Percentiles rank a stretch among this genome's conserved stretches.
phyloP scores from a whole-genome alignment of 2,888 invertebrate species.

The Rotaria sp. region DNA sequence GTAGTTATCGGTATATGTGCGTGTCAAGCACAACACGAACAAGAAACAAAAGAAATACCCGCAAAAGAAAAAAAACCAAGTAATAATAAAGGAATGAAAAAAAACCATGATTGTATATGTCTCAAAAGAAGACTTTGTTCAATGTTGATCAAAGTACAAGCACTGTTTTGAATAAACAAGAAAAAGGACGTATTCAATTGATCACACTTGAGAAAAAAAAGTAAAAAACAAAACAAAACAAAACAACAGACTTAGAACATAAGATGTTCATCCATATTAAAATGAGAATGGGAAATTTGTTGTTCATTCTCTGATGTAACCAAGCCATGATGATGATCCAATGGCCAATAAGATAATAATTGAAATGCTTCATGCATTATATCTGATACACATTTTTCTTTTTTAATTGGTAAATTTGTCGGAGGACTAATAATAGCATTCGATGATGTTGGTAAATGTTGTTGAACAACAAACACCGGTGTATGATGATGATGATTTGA shows the following conservation, averaged over 20 bases:
- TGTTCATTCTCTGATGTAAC: background rate
- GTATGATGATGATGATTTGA: background rate
- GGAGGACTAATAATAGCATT: background rate
- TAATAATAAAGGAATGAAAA: background rate
- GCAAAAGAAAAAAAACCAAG: background rate
- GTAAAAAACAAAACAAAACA: background rate
- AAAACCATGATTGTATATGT: background rate
- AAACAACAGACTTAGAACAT: background rate
- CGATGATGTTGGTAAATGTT: background rate
- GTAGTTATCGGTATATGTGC: background rate
- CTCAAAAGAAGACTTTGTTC: slow-evolving; percentile 9
- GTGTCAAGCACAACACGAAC: background rate
- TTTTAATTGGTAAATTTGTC: background rate
- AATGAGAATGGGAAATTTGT: background rate
- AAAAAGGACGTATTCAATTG: background rate
- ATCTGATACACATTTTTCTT: slow-evolving; percentile 10
- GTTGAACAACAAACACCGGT: background rate
- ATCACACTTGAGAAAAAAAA: background rate
- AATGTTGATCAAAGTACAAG: background rate
- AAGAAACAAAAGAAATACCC: background rate
- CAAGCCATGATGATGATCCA: background rate
- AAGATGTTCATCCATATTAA: slow-evolving; percentile 9
- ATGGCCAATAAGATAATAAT: slow-evolving; percentile 11
- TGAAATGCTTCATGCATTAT: slow-evolving; percentile 24
- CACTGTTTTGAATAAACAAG: background rate